A percentile compares a stretch with the other conserved stretches of the same genome.
Evolutionary conservation across 2,797 vertebrate genomes (phyloP).

Genomic region (Anabacerthia variegaticeps): DNA sequence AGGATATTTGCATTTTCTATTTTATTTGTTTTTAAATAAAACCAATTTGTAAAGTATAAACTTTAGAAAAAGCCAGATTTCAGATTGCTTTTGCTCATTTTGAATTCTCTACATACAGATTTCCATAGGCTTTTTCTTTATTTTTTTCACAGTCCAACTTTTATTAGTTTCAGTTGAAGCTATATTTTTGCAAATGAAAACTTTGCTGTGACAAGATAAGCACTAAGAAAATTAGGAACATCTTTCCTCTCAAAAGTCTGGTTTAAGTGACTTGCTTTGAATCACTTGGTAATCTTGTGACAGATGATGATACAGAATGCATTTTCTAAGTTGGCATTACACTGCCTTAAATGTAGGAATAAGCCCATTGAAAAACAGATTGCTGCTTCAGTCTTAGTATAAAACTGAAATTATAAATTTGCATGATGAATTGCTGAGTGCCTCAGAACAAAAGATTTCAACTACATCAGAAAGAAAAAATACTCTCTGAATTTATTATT

Average conservation of each 20-base stretch:
- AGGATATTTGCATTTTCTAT: background rate
- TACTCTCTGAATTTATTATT: background rate
- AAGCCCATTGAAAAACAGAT: conserved; percentile 25
- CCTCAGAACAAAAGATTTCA: conserved; percentile 3
- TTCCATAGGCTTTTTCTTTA: background rate
- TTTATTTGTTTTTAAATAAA: conserved; percentile 43
- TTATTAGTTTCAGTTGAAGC: background rate
- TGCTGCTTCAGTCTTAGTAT: background rate
- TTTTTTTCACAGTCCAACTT: background rate
- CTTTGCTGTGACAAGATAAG: conserved; percentile 29
- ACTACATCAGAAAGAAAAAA: background rate
- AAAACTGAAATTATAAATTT: conserved; percentile 28
- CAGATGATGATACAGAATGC: conserved; percentile 25
- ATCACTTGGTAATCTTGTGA: conserved; percentile 28
- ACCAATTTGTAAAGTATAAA: background rate
- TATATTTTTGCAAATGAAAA: conserved; percentile 10
- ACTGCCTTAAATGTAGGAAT: conserved; percentile 2
- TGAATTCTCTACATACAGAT: background rate
- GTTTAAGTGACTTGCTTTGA: conserved; percentile 40
- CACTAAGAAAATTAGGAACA: background rate
- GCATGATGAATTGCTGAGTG: background rate
- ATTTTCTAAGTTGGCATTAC: background rate
- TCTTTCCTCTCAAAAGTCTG: conserved; percentile 15
- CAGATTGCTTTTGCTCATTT: background rate
- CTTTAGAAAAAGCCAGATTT: background rate